Conservation (phyloP, 2,888 invertebrate genomes). For the Harpagoxenus sublaevis region DNA sequence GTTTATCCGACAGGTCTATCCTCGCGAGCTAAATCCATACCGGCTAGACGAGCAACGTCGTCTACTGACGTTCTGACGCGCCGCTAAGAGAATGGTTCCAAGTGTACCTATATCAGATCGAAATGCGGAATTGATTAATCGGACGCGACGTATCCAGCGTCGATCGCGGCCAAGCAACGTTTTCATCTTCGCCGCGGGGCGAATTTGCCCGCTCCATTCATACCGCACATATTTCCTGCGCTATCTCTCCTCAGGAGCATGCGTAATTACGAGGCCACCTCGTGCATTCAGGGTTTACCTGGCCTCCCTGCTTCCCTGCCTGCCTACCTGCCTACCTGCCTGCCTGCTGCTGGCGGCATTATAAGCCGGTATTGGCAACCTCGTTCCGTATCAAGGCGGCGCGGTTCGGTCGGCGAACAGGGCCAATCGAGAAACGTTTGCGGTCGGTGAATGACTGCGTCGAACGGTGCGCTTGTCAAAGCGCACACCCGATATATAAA, state of each 20-base stretch:
- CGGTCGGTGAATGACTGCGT: constrained; percentile 74
- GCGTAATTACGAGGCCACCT: constrained; percentile 61
- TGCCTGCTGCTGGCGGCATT: constrained; percentile 44
- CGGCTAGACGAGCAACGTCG: not conserved
- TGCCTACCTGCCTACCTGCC: constrained; percentile 13
- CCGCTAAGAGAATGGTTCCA: constrained; percentile 9
- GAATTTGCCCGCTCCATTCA: constrained; percentile 29
- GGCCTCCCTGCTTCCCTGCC: constrained; percentile 15
- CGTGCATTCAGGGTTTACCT: constrained; percentile 66
- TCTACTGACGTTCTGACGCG: constrained; percentile 18
- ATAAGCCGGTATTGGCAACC: constrained; percentile 64
- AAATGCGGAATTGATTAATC: constrained; percentile 4
- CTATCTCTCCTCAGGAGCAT: constrained; percentile 48
- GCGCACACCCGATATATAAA: constrained; percentile 65
- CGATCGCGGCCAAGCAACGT: not conserved
- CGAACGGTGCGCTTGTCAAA: constrained; percentile 71
- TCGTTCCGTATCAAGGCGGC: constrained; percentile 75
- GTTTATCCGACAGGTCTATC: not conserved
- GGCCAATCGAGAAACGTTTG: constrained; percentile 74
- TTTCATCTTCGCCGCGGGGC: constrained; percentile 22
- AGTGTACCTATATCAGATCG: not conserved
- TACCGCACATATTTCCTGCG: constrained; percentile 29
- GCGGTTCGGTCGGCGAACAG: constrained; percentile 72
- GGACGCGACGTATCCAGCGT: not conserved
- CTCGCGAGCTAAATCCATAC: not conserved